These are phyloP conservation scores for Agonopterix heracliana DNA, from an alignment of 2,888 invertebrate genomes.

Conservation along the genomic window DNA sequence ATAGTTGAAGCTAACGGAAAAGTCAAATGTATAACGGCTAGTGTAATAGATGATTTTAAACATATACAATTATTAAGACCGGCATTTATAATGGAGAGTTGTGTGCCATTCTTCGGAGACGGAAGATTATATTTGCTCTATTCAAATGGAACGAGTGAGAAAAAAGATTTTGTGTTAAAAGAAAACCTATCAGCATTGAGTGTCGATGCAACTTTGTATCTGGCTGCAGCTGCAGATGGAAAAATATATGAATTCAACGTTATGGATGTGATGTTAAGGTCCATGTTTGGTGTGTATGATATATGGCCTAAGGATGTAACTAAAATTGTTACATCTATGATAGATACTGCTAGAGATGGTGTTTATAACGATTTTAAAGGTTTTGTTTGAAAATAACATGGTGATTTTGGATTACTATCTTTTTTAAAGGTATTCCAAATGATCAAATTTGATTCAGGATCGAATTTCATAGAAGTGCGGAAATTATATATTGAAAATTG, in stretches of 20 bases:
- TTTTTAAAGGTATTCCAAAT: too few species aligned
- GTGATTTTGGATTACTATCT: too few species aligned
- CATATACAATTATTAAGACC: slow-evolving; percentile 44
- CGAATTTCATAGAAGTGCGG: too few species aligned
- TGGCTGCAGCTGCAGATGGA: slow-evolving; percentile 48
- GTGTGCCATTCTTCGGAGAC: slow-evolving; percentile 50
- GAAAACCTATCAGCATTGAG: slow-evolving; percentile 47
- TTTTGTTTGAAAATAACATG: too few species aligned
- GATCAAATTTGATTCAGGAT: too few species aligned
- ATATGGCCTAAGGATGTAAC: slow-evolving; percentile 36
- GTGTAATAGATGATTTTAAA: slow-evolving; percentile 37
- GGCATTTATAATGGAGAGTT: slow-evolving; percentile 51
- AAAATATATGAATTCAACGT: slow-evolving; percentile 58
- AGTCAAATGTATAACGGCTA: slow-evolving; percentile 24
- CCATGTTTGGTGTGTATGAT: slow-evolving; percentile 22
- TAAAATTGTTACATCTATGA: slow-evolving; percentile 24
- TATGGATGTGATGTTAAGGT: slow-evolving; percentile 45
- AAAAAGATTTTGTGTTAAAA: slow-evolving; percentile 38
- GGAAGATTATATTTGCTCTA: slow-evolving; percentile 39
- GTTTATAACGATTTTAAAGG: neutral
- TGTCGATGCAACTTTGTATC: slow-evolving; percentile 47
- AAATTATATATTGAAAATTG: too few species aligned
- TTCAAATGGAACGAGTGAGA: slow-evolving; percentile 43
- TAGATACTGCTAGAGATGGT: slow-evolving; percentile 29
- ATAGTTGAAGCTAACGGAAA: slow-evolving; percentile 35